Evolutionary conservation across 1,140 invertebrate genomes (phyloP).

Genomic region (Andrena cerasifolii): DNA sequence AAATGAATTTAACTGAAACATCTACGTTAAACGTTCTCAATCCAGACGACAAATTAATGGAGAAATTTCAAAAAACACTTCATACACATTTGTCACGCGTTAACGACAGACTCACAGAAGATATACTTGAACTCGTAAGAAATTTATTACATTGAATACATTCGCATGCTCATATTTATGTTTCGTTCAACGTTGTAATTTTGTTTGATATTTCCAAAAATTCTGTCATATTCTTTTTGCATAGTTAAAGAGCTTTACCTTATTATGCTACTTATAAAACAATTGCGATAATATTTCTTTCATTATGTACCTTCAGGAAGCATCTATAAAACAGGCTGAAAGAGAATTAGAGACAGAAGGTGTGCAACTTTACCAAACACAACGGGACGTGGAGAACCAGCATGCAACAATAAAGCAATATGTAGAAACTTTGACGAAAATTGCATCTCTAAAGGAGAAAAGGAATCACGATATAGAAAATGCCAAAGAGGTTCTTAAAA

Average conservation of each 20-base stretch:
- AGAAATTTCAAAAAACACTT: constrained; percentile 85
- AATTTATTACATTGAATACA: constrained; percentile 12
- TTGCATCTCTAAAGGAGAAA: constrained; percentile 76
- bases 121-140: constrained; percentile 84
- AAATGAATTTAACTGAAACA: neutral
- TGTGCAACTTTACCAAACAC: constrained; percentile 79
- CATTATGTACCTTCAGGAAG: constrained; percentile 68
- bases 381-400: constrained; percentile 82
- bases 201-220: no score
- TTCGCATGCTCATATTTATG: constrained; percentile 18
- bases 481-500: constrained; percentile 76
- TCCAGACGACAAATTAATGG: constrained; percentile 86
- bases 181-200: neutral
- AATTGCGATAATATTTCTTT: neutral
- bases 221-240: no score
- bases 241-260: no score
- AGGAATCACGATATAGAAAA: constrained; percentile 72
- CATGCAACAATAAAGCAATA: constrained; percentile 82
- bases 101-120: constrained; percentile 83
- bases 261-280: no score
- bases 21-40: constrained; percentile 77
- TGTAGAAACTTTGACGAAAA: constrained; percentile 76
- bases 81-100: constrained; percentile 83
- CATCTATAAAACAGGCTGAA: constrained; percentile 74
- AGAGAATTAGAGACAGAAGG: constrained; percentile 80